These are phyloP conservation scores for Geotrypetes seraphini DNA, from an alignment of 2,797 vertebrate genomes.

Conservation along the genomic window DNA sequence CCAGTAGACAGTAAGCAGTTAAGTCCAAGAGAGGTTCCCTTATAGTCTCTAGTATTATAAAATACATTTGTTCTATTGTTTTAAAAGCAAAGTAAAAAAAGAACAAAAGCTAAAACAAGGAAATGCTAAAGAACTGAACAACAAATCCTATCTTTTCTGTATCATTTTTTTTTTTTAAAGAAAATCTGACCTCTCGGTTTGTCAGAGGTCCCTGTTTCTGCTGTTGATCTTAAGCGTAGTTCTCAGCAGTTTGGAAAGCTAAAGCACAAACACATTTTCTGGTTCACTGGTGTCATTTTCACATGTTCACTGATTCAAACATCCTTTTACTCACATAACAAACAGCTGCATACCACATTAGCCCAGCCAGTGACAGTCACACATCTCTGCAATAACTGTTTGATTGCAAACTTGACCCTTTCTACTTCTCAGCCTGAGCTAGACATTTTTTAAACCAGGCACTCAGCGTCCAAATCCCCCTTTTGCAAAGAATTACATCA, in stretches of 20 bases:
- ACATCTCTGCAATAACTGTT: constrained; percentile 65
- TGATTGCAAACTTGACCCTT: constrained; percentile 67
- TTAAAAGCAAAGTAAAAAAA: constrained; percentile 32
- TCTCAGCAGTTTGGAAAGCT: constrained; percentile 60
- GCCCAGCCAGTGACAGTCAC: constrained; percentile 57
- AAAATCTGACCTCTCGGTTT: constrained; percentile 51
- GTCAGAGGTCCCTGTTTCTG: constrained; percentile 52
- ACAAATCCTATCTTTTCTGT: constrained; percentile 35
- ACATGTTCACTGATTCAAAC: constrained; percentile 67
- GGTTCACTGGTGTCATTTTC: constrained; percentile 65
- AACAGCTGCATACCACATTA: constrained; percentile 66
- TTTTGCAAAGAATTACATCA: constrained; percentile 73
- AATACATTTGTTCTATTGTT: too few species aligned
- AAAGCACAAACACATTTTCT: constrained; percentile 71
- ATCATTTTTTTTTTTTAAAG: constrained; percentile 53
- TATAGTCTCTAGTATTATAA: too few species aligned
- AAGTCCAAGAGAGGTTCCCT: too few species aligned
- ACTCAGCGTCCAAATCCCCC: constrained; percentile 55
- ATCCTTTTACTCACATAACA: constrained; percentile 66
- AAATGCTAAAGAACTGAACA: constrained; percentile 39
- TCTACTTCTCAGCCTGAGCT: constrained; percentile 57
- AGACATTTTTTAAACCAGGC: constrained; percentile 62
- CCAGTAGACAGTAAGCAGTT: too few species aligned
- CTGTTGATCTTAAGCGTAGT: constrained; percentile 56
- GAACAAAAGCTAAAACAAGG: too few species aligned